Conservation (phyloP, 2,888 invertebrate species). For the Andrena dorsata region DNA sequence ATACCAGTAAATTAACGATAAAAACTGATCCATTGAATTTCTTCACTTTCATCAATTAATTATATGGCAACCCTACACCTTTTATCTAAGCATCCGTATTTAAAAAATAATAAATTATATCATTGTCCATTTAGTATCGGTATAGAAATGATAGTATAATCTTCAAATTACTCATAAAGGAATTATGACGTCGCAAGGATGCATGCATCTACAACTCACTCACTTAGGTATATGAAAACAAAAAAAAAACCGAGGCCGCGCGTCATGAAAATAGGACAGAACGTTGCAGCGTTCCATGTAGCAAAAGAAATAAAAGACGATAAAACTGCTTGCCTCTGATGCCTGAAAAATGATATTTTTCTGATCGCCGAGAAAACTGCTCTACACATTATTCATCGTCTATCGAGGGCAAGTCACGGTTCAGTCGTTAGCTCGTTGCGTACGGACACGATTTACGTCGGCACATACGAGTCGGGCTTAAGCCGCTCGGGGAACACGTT, state of each 20-base stretch:
- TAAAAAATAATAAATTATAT: too few species aligned
- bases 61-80: too few species aligned
- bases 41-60: too few species aligned
- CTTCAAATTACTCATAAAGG: neutral
- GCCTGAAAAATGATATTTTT: slow-evolving; percentile 28
- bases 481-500: slow-evolving; percentile 43
- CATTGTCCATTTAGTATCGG: too few species aligned
- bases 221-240: neutral
- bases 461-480: slow-evolving; percentile 33
- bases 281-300: neutral
- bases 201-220: neutral
- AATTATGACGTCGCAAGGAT: neutral
- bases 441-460: slow-evolving; percentile 55
- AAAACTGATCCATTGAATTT: too few species aligned
- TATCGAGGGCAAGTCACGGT: slow-evolving; percentile 69
- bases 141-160: too few species aligned
- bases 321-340: neutral
- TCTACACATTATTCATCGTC: slow-evolving; percentile 57
- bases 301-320: neutral
- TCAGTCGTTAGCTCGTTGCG: slow-evolving; percentile 61
- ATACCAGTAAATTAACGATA: neutral
- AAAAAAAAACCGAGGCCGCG: neutral
- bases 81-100: too few species aligned
- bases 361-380: slow-evolving; percentile 41
- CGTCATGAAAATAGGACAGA: neutral